A percentile compares a stretch with the other conserved stretches of the same genome.
Evolutionary conservation across 2,113 vertebrate species (phyloP).

Genomic region (Ammodytes dubius): DNA sequence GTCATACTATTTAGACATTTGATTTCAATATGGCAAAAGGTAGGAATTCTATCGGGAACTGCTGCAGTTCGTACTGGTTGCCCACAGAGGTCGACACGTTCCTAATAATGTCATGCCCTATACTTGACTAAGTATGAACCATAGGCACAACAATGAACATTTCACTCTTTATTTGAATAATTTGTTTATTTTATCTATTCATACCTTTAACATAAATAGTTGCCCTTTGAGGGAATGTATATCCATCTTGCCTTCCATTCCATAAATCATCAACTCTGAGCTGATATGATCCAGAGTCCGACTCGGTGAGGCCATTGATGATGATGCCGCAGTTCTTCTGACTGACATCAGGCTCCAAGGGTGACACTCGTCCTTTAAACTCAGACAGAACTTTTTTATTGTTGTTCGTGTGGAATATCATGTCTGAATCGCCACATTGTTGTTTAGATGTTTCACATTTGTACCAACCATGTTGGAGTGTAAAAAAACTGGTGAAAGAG

Average conservation of each 20-base stretch:
- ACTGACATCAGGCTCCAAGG: constrained; percentile 4
- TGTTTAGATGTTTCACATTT: background rate
- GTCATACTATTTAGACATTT: background rate
- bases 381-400: background rate
- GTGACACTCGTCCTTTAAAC: constrained; percentile 1
- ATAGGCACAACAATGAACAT: background rate
- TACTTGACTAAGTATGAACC: too few relatives aligned
- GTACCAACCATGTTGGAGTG: background rate
- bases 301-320: constrained; percentile 36
- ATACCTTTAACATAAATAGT: constrained; percentile 34
- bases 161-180: too few relatives aligned
- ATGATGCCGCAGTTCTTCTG: constrained; percentile 32
- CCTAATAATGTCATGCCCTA: background rate
- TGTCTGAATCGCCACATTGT: background rate
- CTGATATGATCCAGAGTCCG: constrained; percentile 36
- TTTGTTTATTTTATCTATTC: background rate
- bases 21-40: background rate
- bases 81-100: background rate
- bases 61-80: background rate
- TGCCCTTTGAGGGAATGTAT: background rate
- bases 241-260: background rate
- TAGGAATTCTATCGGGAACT: background rate
- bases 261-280: background rate
- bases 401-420: background rate
- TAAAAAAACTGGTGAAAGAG: background rate